Conservation (phyloP, 2,113 vertebrate genomes). For the Cyprinus carpio region DNA sequence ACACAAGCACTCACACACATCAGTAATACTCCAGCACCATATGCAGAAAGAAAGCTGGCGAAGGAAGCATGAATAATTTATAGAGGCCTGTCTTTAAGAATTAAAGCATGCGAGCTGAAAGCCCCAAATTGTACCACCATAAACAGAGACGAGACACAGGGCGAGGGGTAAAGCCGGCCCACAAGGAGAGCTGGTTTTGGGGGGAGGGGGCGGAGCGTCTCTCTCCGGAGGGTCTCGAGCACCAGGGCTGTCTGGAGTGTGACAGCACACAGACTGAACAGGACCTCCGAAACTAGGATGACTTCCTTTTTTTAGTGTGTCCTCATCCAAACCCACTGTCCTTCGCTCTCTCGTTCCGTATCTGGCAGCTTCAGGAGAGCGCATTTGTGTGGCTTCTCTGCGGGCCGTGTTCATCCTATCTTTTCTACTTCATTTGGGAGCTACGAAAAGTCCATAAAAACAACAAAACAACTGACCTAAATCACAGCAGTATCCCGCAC, state of each 20-base stretch:
- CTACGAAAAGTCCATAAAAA: background rate
- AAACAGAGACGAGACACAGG: conserved; percentile 53
- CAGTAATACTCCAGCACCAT: conserved; percentile 66
- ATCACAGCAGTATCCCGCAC: conserved; percentile 21
- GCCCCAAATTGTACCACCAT: conserved; percentile 67
- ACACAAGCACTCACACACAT: conserved; percentile 19
- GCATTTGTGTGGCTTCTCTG: conserved; percentile 12
- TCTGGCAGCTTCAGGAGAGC: conserved; percentile 16
- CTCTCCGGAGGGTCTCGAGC: conserved; percentile 31
- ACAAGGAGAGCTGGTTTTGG: conserved; percentile 6
- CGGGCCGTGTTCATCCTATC: conserved; percentile 4
- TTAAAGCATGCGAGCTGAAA: conserved; percentile 78
- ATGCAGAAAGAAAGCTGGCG: conserved; percentile 69
- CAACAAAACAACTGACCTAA: conserved; percentile 26
- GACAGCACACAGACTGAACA: conserved; percentile 27
- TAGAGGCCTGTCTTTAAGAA: conserved; percentile 75
- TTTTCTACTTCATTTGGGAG: conserved; percentile 22
- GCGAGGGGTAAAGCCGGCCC: conserved; percentile 29
- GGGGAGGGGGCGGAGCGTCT: background rate
- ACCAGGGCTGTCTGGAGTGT: conserved; percentile 24
- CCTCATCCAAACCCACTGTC: conserved; percentile 27
- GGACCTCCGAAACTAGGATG: conserved; percentile 41
- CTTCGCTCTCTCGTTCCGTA: conserved; percentile 7
- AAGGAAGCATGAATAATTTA: conserved; percentile 81
- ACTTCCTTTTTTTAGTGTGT: conserved; percentile 51